Conservation (phyloP, 2,888 invertebrate genomes). For the Lagria hirta region DNA sequence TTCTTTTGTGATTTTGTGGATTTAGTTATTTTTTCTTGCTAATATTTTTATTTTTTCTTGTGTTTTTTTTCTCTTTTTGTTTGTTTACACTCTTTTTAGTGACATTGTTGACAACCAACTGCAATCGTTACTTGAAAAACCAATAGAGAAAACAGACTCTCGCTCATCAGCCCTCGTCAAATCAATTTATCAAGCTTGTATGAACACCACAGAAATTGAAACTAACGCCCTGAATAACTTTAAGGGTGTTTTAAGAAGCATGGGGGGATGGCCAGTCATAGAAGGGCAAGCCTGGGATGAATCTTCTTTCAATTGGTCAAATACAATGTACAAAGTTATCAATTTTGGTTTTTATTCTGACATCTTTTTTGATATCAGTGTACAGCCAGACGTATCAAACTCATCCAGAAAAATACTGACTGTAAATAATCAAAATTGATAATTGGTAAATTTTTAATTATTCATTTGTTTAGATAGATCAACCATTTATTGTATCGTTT, state of each 20-base stretch:
- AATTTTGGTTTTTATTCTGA: constrained; percentile 75
- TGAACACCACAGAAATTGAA: constrained; percentile 63
- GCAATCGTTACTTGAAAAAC: constrained; percentile 52
- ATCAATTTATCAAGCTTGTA: constrained; percentile 53
- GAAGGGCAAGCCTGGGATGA: constrained; percentile 55
- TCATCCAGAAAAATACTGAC: constrained; percentile 75
- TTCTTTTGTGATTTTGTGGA: not conserved
- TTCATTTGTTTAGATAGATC: constrained; percentile 31
- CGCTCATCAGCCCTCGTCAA: constrained; percentile 53
- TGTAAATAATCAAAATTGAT: constrained; percentile 59
- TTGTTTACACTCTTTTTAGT: constrained; percentile 41
- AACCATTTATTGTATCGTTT: constrained; percentile 32
- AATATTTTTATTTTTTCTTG: not conserved
- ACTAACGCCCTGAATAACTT: constrained; percentile 62
- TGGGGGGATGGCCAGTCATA: constrained; percentile 60
- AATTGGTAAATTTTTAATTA: not conserved
- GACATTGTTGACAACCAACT: constrained; percentile 50
- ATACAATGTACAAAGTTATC: constrained; percentile 65
- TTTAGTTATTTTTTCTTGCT: not conserved
- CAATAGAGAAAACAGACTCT: constrained; percentile 47
- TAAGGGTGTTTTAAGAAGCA: constrained; percentile 40
- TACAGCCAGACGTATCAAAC: constrained; percentile 79
- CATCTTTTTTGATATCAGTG: constrained; percentile 79
- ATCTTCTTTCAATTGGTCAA: constrained; percentile 32
- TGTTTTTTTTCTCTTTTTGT: too few relatives aligned